Base-by-base conservation (phyloP, 2,113 vertebrate species). In the Rutilus rutilus region DNA sequence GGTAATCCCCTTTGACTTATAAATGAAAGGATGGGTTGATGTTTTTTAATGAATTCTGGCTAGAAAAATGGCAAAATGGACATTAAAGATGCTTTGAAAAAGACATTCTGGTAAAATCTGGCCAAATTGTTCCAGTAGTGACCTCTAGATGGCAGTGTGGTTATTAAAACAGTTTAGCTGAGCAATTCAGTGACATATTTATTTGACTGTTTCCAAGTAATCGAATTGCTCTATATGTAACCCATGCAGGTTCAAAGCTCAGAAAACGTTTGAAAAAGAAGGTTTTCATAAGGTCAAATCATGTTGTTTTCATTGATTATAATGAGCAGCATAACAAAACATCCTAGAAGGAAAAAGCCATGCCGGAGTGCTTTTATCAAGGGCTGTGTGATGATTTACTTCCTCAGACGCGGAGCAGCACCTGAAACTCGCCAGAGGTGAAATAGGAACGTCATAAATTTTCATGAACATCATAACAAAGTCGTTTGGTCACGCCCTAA, bases 81-180 rank as follows among this genome's bases (percentile, higher is more conserved):
- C 47, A 23, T 45, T 85, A n/a, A 69, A 78, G 11, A n/a, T 30
- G 11, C 30, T 27, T 19, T 19, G 36, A 50, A 64, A 23, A 30
- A 21, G 36, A 12, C 11, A 9, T 80, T 54, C 42, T 59, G 62
- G 19, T 7, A 10, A 76, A 57, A 84, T 62, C n/a, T 11, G 36
- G 52, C 62, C n/a, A 50, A 71, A 47, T 30, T 47, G 47, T 83
- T 78, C 50, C 21, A 17, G 12, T 42, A 62, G 27, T 73, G 30
- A 57, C 83, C 94, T 92, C 62, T 89, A 93, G 95, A 92, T 94
- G 94, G 92, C 93, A 94, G 93, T 93, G 89, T 89, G 92, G 69
- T 39, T 52, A 80, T 69, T 36, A 82, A 52, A 82, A 69, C 78
- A 12, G 25, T 47, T 81, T 19, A 47, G 45, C 17, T 52, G 62